Evolutionary conservation across 1,140 invertebrate genomes (phyloP).

Genomic region (Coenobita brevimanus): DNA sequence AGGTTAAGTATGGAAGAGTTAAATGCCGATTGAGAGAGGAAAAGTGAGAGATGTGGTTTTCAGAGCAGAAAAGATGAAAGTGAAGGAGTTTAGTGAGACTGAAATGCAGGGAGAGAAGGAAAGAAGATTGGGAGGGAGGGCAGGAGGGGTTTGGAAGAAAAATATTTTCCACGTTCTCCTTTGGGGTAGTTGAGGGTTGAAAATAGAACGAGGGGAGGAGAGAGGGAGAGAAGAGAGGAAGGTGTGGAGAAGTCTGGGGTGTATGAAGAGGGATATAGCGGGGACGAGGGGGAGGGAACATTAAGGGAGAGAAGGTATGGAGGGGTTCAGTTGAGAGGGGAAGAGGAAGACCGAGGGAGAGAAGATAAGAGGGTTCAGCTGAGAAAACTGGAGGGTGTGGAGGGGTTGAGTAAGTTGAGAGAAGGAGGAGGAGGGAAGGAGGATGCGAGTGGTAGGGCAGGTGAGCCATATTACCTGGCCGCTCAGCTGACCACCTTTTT

Average conservation of each 20-base stretch:
- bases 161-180: neutral
- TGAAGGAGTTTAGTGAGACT: too few species aligned
- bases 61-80: neutral
- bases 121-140: neutral
- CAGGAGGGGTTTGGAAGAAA: neutral
- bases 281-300: too few species aligned
- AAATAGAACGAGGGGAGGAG: neutral
- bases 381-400: neutral
- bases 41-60: neutral
- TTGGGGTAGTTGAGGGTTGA: neutral
- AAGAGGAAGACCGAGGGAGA: neutral
- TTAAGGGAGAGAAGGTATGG: neutral
- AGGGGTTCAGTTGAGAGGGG: neutral
- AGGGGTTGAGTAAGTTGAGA: neutral
- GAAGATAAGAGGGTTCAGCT: neutral
- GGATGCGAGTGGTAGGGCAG: neutral
- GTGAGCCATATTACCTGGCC: neutral
- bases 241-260: neutral
- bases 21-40: too few species aligned
- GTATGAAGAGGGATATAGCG: neutral
- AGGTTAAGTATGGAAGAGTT: too few species aligned
- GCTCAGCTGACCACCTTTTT: neutral
- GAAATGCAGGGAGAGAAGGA: neutral
- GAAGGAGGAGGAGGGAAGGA: neutral
- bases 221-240: neutral